Percentiles rank a stretch among this genome's conserved stretches.
phyloP scores from a whole-genome alignment of 2,113 vertebrate species.

The Nothoprocta perdicaria region DNA sequence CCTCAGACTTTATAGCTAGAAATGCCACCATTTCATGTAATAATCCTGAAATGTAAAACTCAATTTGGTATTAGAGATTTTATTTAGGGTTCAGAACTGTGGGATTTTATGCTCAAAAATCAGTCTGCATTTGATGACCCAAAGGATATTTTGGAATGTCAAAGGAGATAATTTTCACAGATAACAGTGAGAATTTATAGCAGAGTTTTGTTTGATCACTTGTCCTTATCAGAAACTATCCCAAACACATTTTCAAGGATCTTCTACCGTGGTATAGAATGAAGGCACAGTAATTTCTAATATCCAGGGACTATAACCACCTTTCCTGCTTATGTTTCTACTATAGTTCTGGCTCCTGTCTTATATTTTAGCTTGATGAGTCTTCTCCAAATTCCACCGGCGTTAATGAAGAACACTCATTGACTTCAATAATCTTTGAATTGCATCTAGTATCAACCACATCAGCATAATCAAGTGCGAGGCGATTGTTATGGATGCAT shows the following conservation, averaged over 20 bases:
- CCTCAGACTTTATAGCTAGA: not conserved
- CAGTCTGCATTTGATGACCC: not conserved
- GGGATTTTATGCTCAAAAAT: not conserved
- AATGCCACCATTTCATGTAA: not conserved
- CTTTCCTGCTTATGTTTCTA: not conserved
- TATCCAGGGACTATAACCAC: not conserved
- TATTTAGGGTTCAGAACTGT: not conserved
- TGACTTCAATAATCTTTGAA: constrained; percentile 62
- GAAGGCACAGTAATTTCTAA: constrained; percentile 29
- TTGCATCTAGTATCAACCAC: constrained; percentile 32
- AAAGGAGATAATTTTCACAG: not conserved
- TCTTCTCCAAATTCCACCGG: constrained; percentile 41
- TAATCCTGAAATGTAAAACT: not conserved
- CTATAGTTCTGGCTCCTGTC: not conserved
- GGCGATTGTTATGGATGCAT: constrained; percentile 40
- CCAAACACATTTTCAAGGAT: constrained; percentile 47
- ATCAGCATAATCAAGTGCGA: constrained; percentile 59
- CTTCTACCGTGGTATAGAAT: not conserved
- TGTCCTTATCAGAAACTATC: not conserved
- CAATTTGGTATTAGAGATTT: not conserved
- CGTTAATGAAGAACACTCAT: constrained; percentile 39
- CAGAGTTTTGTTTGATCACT: not conserved
- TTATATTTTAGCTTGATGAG: constrained; percentile 27
- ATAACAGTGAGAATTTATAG: constrained; percentile 9
- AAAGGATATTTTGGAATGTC: constrained; percentile 1